Conservation (phyloP, 1,140 invertebrate species). For the Papilio helenus region DNA sequence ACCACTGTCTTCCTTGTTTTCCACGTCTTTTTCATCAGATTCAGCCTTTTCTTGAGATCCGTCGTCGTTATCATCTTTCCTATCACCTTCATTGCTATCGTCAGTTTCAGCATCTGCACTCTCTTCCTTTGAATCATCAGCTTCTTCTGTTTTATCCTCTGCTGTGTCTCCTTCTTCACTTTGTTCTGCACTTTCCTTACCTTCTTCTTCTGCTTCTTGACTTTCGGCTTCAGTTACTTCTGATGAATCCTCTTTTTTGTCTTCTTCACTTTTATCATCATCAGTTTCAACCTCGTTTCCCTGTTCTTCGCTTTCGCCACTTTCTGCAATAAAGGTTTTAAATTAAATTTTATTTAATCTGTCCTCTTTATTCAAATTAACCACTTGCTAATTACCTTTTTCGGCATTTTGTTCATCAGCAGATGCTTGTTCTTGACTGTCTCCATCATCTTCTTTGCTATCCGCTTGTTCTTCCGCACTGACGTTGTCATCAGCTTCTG, state of each 20-base stretch:
- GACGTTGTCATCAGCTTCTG: constrained; percentile 53
- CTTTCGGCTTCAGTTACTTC: constrained; percentile 50
- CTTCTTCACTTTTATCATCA: constrained; percentile 53
- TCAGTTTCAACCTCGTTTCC: constrained; percentile 48
- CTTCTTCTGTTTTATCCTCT: constrained; percentile 55
- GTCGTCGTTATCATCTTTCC: constrained; percentile 67
- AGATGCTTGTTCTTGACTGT: constrained; percentile 69
- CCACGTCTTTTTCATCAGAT: constrained; percentile 61
- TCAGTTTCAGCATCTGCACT: constrained; percentile 57
- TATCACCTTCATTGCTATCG: constrained; percentile 65
- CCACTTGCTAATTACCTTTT: constrained; percentile 50
- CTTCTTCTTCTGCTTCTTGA: constrained; percentile 52
- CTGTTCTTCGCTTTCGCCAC: constrained; percentile 68
- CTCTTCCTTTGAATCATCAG: constrained; percentile 55
- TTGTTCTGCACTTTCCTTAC: constrained; percentile 46
- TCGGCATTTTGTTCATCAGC: constrained; percentile 69
- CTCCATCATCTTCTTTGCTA: constrained; percentile 60
- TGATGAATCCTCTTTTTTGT: constrained; percentile 54
- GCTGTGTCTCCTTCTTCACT: constrained; percentile 56
- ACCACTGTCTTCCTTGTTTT: constrained; percentile 54
- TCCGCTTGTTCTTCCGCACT: constrained; percentile 57
- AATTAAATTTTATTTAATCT: background rate
- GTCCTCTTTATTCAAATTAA: background rate
- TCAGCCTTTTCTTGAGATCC: constrained; percentile 78
- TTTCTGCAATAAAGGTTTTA: constrained; percentile 53